Base-by-base conservation (phyloP, 1,140 invertebrate species). In the Eubasilissa regina region DNA sequence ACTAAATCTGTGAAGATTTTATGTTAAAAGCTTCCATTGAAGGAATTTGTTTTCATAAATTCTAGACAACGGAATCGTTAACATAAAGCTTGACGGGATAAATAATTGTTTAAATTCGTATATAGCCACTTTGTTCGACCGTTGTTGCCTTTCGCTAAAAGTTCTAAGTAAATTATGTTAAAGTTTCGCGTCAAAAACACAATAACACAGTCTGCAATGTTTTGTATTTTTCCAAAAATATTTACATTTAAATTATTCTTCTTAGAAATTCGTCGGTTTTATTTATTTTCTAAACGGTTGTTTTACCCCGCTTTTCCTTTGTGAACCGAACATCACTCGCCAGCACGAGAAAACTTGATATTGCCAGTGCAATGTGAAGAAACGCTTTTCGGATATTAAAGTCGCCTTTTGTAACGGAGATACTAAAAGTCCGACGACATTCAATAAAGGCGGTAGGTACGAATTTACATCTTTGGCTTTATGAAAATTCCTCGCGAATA, bases 161-260 rank as follows among this genome's bases (percentile, higher is more conserved):
- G 45, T 70, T 70, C 45, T 70, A 53, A 70, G 51, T 70, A 70
- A 70, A 70, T 70, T 70, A 70, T 53, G 66, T 51, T 25, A 25
- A 51, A 70, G 47, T 70, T 70, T 15, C 13, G 19, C 66, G 66
- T 70, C 17, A 70, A 48, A 48, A 70, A 70, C 66, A 70, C 9
- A 62, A 62, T 62, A 62, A 10, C 44, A 21, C 48, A 13, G 44
- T 21, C 66, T 17, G 15, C 66, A 51, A 48, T 48, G 45, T 53
- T 70, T 70, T n/a, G 48, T 48, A 70, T 70, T 53, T 51, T 70
- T 13, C 47, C 13, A 25, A 51, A 53, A 21, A 53, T 70, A 70
- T 53, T 70, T 21, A 70, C 47, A 51, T 70, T 19, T 70, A 70
- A 70, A 70, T 70, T 70, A 70, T 70, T 70, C 45, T 70, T 70